Evolutionary conservation across 1,140 invertebrate genomes (phyloP), one percentile per base, ranked within the genome.

Genomic region (Pseudomyrmex sp.): DNA sequence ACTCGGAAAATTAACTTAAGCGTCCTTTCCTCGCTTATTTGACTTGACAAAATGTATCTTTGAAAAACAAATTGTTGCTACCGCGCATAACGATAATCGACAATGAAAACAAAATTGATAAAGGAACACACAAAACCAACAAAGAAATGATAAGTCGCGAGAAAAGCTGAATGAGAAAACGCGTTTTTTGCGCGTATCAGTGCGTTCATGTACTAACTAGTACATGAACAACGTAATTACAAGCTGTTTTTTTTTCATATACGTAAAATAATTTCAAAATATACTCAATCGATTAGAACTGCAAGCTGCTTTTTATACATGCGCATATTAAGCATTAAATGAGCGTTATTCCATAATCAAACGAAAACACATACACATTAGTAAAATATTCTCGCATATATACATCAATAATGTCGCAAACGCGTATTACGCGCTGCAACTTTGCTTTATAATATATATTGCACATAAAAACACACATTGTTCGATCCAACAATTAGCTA

Each of bases 381-480:
- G 23, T 80, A 80, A 80, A 52, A 52, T 52, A 52, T 52, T 52
- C 50, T 10, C 50, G 50, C 35, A 0, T 35, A 35, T 52, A 52
- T 80, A 69, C 63, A 69, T 79, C 65, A 72, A 61, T 80, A 80
- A 80, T 70, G 44, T 58, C 44, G n/a, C 8, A 9, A 61, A 35
- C 35, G n/a, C 54, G 23, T 66, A 50, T 80, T 72, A 72, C 68
- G 5, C 58, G 76, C 13, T 70, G 52, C 48, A 70, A 80, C 56
- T 23, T 12, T 12, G 76, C 76, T 80, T 80, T 72, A 80, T 80
- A 80, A 80, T 72, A 61, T 72, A 80, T 72, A 61, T 72, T 7
- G 54, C n/a, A 61, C 54, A 23, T 80, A 80, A 35, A 35, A 80
- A 80, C 66, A 80, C 23, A 58, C 72, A 80, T 80, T 80, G 76